Conservation (phyloP, 2,113 vertebrate species). For the Marmota flaviventris region DNA sequence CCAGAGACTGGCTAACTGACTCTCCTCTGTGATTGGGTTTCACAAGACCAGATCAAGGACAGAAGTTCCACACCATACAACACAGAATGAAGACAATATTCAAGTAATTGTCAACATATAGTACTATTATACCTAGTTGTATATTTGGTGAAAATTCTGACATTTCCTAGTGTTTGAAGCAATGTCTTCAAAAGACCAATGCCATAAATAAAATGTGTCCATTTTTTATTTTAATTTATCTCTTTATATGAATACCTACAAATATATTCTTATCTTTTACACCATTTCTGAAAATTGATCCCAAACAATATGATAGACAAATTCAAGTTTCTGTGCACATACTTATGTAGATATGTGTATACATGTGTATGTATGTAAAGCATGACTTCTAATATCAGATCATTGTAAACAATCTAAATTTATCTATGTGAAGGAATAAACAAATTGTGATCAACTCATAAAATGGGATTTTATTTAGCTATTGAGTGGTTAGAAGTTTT, state of each 20-base stretch:
- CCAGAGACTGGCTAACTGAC: not conserved
- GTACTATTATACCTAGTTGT: not conserved
- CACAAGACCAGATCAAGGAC: not conserved
- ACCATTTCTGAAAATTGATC: not conserved
- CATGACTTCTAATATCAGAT: not conserved
- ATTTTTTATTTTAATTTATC: not conserved
- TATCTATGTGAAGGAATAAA: not conserved
- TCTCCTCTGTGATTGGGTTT: not conserved
- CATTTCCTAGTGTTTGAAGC: not conserved
- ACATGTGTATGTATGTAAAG: not conserved
- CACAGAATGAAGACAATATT: not conserved
- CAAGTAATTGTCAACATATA: not conserved
- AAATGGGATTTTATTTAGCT: not conserved
- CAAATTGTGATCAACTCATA: not conserved
- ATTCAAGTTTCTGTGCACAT: not conserved
- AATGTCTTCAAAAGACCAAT: not conserved
- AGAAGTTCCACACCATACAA: not conserved
- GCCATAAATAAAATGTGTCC: not conserved
- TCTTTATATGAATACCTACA: not conserved
- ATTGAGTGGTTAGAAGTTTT: not conserved
- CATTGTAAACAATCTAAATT: not conserved
- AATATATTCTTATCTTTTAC: not conserved
- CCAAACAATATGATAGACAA: not conserved
- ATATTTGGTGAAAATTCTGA: not conserved
- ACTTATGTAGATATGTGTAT: not conserved